Evolutionary conservation across 2,113 vertebrate species (phyloP), one percentile per base, ranked within the genome.

Genomic region (Cryptotis parvus): DNA sequence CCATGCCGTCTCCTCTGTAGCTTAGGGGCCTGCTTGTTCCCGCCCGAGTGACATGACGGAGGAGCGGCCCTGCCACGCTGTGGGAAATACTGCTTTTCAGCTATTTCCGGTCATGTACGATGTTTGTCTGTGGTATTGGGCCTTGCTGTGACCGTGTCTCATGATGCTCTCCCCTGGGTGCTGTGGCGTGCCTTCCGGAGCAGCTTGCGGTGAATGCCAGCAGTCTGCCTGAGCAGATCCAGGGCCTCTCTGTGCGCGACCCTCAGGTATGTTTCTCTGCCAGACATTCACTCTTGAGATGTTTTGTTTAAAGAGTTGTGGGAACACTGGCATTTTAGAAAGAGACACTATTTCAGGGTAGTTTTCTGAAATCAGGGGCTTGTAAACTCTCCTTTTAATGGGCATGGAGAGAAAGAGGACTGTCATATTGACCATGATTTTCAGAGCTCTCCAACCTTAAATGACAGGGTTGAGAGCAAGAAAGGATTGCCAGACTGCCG

Each of bases 241-340:
- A 98, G 97, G 98, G 97, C 66, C 97, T 99, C 86, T 98, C 98
- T 94, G 93, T 97, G 97, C 98, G 98, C 87, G 98, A 98, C 96
- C 96, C 98, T 96, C 98, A 98, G 98, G 97, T 98, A 96, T 20
- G 91, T 84, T 58, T 73, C 55, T 77, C 74, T 74, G 35, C 83
- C 85, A 22, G 26, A 86, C 39, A n/a, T 89, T 95, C 90, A 16
- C 0, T 0, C 78, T 58, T 26, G 31, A 66, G 79, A 41, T 76
- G 52, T 45, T 91, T 82, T 85, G 15, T 35, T 76, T 86, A 86
- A 9, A 81, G 73, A 55, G 27, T 65, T 63, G 39, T 43, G 61
- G 33, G 31, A 65, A 85, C 76, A 6, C 7, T 33, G 55, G 0
- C 24, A 52, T 74, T 93, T 86, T 61, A 49, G 65, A 84, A 35